Conservation (phyloP, 2,888 invertebrate species). For the Falcaria lacertinaria region DNA sequence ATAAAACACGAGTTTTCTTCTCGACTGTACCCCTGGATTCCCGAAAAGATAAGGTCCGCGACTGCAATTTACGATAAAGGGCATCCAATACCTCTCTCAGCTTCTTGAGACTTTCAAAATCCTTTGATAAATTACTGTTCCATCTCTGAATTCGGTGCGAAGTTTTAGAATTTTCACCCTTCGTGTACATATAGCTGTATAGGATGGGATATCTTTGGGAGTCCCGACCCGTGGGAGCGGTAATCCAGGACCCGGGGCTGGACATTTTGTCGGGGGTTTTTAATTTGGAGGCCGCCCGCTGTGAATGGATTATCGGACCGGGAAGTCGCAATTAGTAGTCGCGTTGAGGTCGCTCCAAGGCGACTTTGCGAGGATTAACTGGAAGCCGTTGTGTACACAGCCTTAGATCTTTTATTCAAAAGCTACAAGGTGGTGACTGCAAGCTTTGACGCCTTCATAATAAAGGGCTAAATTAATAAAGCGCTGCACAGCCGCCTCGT, state of each 20-base stretch:
- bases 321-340: slow-evolving; percentile 68
- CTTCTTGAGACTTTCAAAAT: slow-evolving; percentile 64
- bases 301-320: slow-evolving; percentile 70
- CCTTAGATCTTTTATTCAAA: slow-evolving; percentile 12
- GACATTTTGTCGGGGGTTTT: slow-evolving; percentile 67
- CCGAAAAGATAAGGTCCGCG: slow-evolving; percentile 43
- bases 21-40: slow-evolving; percentile 25
- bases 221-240: slow-evolving; percentile 47
- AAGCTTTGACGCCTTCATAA: slow-evolving; percentile 9
- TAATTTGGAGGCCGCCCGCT: slow-evolving; percentile 75
- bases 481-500: neutral
- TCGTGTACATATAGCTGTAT: slow-evolving; percentile 19
- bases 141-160: slow-evolving; percentile 66
- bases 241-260: slow-evolving; percentile 56
- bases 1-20: slow-evolving; percentile 19
- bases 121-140: slow-evolving; percentile 79
- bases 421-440: slow-evolving; percentile 7
- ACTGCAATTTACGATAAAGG: slow-evolving; percentile 60
- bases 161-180: slow-evolving; percentile 58
- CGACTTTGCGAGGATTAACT: slow-evolving; percentile 47
- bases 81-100: slow-evolving; percentile 57
- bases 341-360: slow-evolving; percentile 41
- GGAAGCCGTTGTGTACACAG: slow-evolving; percentile 21
- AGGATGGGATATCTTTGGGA: slow-evolving; percentile 17
- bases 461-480: neutral